Evolutionary conservation across 1,140 invertebrate species (phyloP).

Genomic region (Drosophila busckii): DNA sequence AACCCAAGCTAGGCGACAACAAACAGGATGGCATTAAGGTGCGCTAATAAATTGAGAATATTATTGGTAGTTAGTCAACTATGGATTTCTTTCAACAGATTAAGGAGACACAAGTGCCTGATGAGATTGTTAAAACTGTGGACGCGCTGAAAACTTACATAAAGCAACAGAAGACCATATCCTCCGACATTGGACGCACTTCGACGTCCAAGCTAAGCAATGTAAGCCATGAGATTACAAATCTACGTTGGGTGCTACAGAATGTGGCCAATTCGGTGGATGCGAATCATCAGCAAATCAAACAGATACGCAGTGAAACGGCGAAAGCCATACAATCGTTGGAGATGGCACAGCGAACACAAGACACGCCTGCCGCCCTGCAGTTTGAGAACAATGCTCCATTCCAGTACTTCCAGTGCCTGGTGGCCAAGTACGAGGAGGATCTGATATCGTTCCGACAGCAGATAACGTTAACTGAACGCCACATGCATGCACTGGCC

Average conservation of each 20-base stretch:
- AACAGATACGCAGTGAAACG: slow-evolving; percentile 87
- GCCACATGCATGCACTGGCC: slow-evolving; percentile 85
- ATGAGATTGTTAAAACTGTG: slow-evolving; percentile 83
- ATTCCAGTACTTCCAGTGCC: slow-evolving; percentile 85
- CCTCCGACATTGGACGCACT: slow-evolving; percentile 88
- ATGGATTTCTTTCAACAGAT: slow-evolving; percentile 52
- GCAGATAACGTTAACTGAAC: slow-evolving; percentile 87
- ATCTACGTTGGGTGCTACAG: slow-evolving; percentile 75
- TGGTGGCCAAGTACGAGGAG: slow-evolving; percentile 86
- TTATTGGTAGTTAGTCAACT: no score
- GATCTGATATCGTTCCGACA: slow-evolving; percentile 85
- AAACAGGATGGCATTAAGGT: slow-evolving; percentile 81
- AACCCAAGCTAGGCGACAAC: slow-evolving; percentile 81
- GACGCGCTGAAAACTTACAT: slow-evolving; percentile 87
- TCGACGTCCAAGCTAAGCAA: slow-evolving; percentile 69
- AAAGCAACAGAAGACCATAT: slow-evolving; percentile 89
- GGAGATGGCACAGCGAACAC: slow-evolving; percentile 89
- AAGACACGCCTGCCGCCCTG: slow-evolving; percentile 86
- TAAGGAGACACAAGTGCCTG: slow-evolving; percentile 86
- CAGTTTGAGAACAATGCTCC: slow-evolving; percentile 89
- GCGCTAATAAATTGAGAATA: no score
- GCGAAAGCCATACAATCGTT: slow-evolving; percentile 86
- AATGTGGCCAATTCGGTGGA: slow-evolving; percentile 82
- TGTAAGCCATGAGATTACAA: slow-evolving; percentile 64
- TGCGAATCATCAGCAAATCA: slow-evolving; percentile 83